Conservation (phyloP, 2,888 invertebrate species). For the Drosophila incognita region DNA sequence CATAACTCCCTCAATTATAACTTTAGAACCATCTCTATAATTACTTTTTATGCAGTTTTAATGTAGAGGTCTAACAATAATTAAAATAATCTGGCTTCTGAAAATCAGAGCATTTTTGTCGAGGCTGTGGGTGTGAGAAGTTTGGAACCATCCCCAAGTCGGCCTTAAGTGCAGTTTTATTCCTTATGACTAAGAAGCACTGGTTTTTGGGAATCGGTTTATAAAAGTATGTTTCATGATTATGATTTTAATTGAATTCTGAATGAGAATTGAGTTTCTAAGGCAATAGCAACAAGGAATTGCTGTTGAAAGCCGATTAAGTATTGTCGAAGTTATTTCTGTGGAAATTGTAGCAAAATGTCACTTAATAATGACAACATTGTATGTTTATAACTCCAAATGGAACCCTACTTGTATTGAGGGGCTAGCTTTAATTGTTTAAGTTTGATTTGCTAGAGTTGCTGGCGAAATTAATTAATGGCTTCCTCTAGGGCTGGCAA, state of each 20-base stretch:
- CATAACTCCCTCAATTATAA: neutral
- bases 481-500: constrained; percentile 63
- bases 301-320: neutral
- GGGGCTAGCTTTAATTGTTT: constrained; percentile 54
- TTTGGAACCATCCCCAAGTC: neutral
- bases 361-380: neutral
- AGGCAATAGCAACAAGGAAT: neutral
- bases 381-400: neutral
- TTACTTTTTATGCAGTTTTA: neutral
- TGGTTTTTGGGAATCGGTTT: neutral
- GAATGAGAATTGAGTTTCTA: too few species aligned
- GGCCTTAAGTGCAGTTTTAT: neutral
- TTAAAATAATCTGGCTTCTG: neutral
- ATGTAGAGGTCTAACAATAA: neutral
- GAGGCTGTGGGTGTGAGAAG: too few species aligned
- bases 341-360: neutral
- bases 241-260: too few species aligned
- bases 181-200: neutral
- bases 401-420: neutral
- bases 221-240: too few species aligned
- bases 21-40: neutral
- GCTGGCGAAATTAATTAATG: constrained; percentile 70
- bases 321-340: neutral
- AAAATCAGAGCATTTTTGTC: neutral
- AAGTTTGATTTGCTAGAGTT: constrained; percentile 23